A percentile compares a stretch with the other conserved stretches of the same genome.
Conservation (phyloP, 2,797 vertebrate species). For the Triplophysa yarkandensis region DNA sequence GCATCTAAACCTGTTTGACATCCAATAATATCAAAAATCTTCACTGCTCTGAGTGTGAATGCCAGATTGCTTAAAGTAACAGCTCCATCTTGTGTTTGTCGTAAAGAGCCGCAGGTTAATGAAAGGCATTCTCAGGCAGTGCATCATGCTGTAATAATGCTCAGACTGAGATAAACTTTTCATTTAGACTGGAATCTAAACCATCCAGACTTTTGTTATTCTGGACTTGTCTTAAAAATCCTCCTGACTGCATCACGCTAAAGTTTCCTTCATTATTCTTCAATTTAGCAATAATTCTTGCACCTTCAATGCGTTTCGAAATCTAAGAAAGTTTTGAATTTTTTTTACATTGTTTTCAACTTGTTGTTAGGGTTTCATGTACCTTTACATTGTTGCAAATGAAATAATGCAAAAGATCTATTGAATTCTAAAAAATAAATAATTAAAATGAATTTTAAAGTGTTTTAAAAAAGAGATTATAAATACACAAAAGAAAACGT, state of each 20-base stretch:
- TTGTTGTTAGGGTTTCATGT: neutral
- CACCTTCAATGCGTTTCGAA: too few relatives aligned
- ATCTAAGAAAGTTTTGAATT: too few relatives aligned
- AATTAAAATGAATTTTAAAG: too few relatives aligned
- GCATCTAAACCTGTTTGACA: neutral
- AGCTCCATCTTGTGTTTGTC: constrained; percentile 49
- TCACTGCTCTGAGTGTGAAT: too few relatives aligned
- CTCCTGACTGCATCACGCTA: neutral
- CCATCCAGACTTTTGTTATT: neutral
- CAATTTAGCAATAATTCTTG: too few relatives aligned
- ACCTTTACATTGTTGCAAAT: neutral
- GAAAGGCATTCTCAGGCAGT: neutral
- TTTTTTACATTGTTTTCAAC: neutral
- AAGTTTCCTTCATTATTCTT: too few relatives aligned
- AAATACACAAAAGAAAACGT: neutral
- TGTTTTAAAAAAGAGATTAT: too few relatives aligned
- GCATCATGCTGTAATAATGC: neutral
- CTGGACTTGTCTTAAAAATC: neutral
- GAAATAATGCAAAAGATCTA: neutral
- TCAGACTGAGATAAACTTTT: neutral
- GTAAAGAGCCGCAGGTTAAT: constrained; percentile 11
- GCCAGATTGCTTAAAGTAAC: constrained; percentile 24
- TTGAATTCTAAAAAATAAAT: too few relatives aligned
- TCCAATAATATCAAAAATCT: too few relatives aligned
- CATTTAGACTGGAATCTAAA: neutral